Conservation (phyloP, 2,888 invertebrate genomes). For the Eupithecia tripunctaria region DNA sequence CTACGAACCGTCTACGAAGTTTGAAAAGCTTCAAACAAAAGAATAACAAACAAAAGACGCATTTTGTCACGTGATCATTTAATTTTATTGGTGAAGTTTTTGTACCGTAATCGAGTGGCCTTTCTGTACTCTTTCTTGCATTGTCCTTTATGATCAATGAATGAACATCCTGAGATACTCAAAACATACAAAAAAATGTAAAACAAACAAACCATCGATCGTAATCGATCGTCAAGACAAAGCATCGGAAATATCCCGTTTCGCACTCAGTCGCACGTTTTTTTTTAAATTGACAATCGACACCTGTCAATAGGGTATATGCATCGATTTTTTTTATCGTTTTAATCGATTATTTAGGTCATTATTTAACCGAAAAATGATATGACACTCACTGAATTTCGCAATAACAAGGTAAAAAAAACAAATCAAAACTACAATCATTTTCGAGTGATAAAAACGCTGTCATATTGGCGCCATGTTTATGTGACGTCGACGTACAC, state of each 20-base stretch:
- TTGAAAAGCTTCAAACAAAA: slow-evolving; percentile 2
- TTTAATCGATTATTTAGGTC: too few species aligned
- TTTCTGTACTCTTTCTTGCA: slow-evolving; percentile 24
- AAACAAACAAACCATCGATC: slow-evolving; percentile 41
- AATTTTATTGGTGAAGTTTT: slow-evolving; percentile 5
- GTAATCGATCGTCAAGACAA: slow-evolving; percentile 62
- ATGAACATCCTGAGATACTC: slow-evolving; percentile 41
- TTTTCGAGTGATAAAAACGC: too few species aligned
- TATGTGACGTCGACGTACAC: too few species aligned
- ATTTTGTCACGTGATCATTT: background rate
- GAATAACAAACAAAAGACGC: background rate
- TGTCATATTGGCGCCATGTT: too few species aligned
- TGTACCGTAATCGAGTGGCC: slow-evolving; percentile 7
- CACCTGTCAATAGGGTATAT: slow-evolving; percentile 72
- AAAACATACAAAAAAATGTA: slow-evolving; percentile 38
- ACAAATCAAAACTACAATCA: too few species aligned
- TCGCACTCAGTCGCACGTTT: slow-evolving; percentile 36
- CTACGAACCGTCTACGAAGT: slow-evolving; percentile 39
- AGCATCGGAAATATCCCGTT: slow-evolving; percentile 54
- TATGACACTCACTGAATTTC: too few species aligned
- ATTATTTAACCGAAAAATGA: too few species aligned
- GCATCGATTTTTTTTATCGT: too few species aligned
- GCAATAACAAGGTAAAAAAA: too few species aligned
- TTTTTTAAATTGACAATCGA: slow-evolving; percentile 43
- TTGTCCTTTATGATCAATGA: slow-evolving; percentile 31